Evolutionary conservation across 2,113 vertebrate genomes (phyloP), one percentile per base, ranked within the genome.

Genomic region (Phaethornis superciliosus): DNA sequence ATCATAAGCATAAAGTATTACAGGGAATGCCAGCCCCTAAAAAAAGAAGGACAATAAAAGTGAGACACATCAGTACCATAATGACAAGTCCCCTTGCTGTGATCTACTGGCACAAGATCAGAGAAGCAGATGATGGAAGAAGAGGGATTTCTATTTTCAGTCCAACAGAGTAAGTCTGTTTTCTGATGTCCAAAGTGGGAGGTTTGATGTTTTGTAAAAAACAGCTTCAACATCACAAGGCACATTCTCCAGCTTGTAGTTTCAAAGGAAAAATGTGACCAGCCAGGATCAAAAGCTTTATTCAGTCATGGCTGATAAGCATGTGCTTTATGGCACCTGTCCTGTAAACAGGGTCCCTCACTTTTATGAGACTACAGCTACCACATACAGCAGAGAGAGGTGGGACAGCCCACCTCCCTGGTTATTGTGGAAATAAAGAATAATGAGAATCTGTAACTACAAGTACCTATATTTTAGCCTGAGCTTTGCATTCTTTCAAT

Each of bases 221-320:
- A 51, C 9, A 46, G 51, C 79, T 90, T 89, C 51, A 72, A 32
- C 52, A 93, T 85, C 79, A 82, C 71, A 67, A 83, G 71, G 40
- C 81, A 63, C 33, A 88, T 94, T 81, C 33, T 74, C 7, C 18
- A 6, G 21, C 24, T 85, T 70, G 59, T 77, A 77, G 1, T 23
- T 95, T 95, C 93, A 96, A 94, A 96, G 63, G 77, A 33, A 82
- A 91, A 77, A 74, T 65, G 51, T 67, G 51, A 85, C 79, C 11
- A 12, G 46, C 9, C 63, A 89, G 71, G 89, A 95, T 85, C 81
- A 95, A 95, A 92, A 91, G 47, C 1, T 0, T 37, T 59, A 23
- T n/a, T 77, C 68, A 40, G 10, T 37, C 64, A 59, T n/a, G 33
- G 75, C 58, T 88, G 91, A 89, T 64, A 94, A 94, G 59, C 47